These are phyloP conservation scores for Chironomus striatipennis DNA, from an alignment of 1,140 invertebrate species.

Conservation along the genomic window DNA sequence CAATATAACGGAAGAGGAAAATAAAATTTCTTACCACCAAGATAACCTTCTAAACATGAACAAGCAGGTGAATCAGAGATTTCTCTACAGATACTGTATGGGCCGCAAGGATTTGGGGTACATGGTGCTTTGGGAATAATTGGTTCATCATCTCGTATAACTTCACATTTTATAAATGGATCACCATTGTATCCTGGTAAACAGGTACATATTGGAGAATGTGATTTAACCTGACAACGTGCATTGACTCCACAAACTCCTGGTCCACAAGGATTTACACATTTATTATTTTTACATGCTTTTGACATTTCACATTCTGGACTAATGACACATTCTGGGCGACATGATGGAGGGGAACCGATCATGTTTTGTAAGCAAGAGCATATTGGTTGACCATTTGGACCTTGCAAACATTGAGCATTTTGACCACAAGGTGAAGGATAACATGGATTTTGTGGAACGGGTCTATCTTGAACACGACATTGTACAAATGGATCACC, in stretches of 20 bases:
- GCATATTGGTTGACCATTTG: slow-evolving; percentile 61
- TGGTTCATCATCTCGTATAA: slow-evolving; percentile 37
- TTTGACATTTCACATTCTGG: slow-evolving; percentile 61
- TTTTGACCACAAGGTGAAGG: slow-evolving; percentile 76
- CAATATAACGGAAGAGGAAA: no score
- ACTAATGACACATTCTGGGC: slow-evolving; percentile 63
- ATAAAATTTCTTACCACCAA: slow-evolving; percentile 41
- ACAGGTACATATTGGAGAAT: slow-evolving; percentile 65
- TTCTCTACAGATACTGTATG: slow-evolving; percentile 65
- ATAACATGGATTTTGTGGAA: slow-evolving; percentile 53
- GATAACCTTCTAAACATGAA: slow-evolving; percentile 61
- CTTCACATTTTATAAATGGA: slow-evolving; percentile 61
- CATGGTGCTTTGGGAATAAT: slow-evolving; percentile 45
- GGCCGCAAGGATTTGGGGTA: slow-evolving; percentile 64
- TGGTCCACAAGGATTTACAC: slow-evolving; percentile 59
- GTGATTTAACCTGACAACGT: slow-evolving; percentile 61
- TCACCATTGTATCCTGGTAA: slow-evolving; percentile 62
- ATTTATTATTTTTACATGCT: slow-evolving; percentile 63
- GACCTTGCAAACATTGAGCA: slow-evolving; percentile 59
- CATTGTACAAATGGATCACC: slow-evolving; percentile 69
- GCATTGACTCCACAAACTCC: slow-evolving; percentile 67
- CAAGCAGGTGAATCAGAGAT: slow-evolving; percentile 62
- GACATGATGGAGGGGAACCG: slow-evolving; percentile 64
- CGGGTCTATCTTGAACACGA: slow-evolving; percentile 43
- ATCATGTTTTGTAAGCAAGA: slow-evolving; percentile 65